phyloP scores from a whole-genome alignment of 92 coral and sea anemone species.

The Siderastrea radians region DNA sequence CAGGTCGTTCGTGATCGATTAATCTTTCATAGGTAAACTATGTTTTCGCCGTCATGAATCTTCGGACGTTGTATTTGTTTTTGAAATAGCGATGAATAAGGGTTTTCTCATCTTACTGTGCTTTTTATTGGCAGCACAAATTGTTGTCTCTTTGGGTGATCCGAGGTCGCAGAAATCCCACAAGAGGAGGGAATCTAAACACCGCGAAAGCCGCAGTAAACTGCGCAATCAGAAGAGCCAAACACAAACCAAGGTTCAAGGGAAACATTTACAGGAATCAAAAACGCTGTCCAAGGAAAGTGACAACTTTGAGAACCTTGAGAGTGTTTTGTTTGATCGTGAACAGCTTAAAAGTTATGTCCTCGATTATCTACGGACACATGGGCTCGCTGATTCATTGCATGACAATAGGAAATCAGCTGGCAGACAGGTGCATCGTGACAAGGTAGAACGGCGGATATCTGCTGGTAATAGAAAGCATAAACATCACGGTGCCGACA shows the following conservation, averaged over 20 bases:
- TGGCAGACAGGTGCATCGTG: not conserved
- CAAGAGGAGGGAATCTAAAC: not conserved
- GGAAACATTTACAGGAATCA: not conserved
- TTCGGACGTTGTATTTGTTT: not conserved
- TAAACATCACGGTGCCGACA: not conserved
- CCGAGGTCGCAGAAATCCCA: not conserved
- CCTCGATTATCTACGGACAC: constrained; percentile 33
- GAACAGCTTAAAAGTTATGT: constrained; percentile 38
- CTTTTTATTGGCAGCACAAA: constrained; percentile 2
- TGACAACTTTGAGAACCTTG: constrained; percentile 17
- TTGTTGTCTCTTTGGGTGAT: constrained; percentile 5
- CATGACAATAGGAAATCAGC: not conserved
- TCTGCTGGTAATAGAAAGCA: not conserved
- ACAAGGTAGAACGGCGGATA: not conserved
- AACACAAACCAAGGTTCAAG: not conserved
- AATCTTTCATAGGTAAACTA: constrained; percentile 22
- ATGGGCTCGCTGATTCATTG: not conserved
- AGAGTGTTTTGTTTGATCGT: constrained; percentile 35
- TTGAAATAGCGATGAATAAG: constrained; percentile 15
- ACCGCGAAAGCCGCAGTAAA: not conserved
- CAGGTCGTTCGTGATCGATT: constrained; percentile 18
- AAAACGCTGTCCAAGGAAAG: not conserved
- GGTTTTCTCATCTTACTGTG: not conserved
- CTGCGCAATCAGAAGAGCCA: not conserved
- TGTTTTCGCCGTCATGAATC: not conserved